phyloP scores from a whole-genome alignment of 2,888 invertebrate species.

The Alloscopus bannaensis region DNA sequence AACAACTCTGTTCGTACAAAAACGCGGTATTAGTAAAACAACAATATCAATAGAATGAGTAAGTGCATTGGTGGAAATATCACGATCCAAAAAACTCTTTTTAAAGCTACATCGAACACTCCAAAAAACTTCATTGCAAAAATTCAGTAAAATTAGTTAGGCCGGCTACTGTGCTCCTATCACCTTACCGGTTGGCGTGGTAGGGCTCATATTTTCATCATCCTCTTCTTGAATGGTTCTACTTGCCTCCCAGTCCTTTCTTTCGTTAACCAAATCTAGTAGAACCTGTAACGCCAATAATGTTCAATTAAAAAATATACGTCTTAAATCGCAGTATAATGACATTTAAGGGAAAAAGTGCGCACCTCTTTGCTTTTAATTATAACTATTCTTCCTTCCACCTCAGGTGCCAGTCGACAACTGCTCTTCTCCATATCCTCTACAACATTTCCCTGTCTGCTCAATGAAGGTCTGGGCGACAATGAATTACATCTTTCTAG shows the following conservation, averaged over 20 bases:
- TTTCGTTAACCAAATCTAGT: conserved; percentile 70
- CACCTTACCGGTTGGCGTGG: conserved; percentile 69
- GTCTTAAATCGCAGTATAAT: too few relatives aligned
- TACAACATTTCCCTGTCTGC: conserved; percentile 80
- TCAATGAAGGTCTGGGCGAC: conserved; percentile 69
- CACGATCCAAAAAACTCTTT: conserved; percentile 24
- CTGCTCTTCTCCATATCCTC: conserved; percentile 89
- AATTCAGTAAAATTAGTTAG: conserved; percentile 6
- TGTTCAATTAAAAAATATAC: neutral
- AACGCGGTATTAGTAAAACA: conserved; percentile 31
- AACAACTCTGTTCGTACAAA: neutral
- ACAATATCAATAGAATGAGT: conserved; percentile 2
- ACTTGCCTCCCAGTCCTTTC: conserved; percentile 72
- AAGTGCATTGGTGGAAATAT: conserved; percentile 39
- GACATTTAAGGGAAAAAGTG: too few relatives aligned
- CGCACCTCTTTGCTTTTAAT: conserved; percentile 83
- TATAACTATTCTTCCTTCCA: conserved; percentile 88
- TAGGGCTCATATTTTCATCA: conserved; percentile 68
- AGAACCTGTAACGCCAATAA: conserved; percentile 55
- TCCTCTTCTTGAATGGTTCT: conserved; percentile 72
- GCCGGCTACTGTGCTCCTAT: conserved; percentile 45
- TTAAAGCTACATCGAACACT: conserved; percentile 14
- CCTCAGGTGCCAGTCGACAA: conserved; percentile 86
- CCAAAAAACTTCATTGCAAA: conserved; percentile 8
- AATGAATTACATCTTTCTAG: conserved; percentile 69